Conservation (phyloP, 2,113 vertebrate species). For the Phoenicopterus ruber region DNA sequence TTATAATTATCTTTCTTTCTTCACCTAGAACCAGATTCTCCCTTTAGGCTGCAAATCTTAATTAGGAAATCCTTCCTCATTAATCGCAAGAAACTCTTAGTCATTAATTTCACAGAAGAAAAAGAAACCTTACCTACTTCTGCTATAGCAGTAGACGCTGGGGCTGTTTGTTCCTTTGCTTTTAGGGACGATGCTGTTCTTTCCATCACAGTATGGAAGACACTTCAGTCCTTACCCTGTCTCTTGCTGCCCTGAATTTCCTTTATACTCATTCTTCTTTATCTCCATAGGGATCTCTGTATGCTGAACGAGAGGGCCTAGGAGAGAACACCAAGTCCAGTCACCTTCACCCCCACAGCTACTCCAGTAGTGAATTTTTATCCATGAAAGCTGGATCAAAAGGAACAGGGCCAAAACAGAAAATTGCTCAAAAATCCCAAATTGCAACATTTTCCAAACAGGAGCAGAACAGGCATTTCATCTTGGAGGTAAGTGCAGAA, state of each 20-base stretch:
- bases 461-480: background rate
- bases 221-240: background rate
- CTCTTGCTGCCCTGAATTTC: constrained; percentile 10
- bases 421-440: background rate
- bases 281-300: background rate
- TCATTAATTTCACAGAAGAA: background rate
- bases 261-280: background rate
- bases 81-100: background rate
- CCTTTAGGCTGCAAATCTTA: constrained; percentile 37
- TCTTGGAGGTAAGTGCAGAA: background rate
- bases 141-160: background rate
- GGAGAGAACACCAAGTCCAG: background rate
- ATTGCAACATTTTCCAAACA: background rate
- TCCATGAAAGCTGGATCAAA: background rate
- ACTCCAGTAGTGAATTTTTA: background rate
- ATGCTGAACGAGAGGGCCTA: background rate
- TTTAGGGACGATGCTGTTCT: background rate
- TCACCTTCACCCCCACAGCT: background rate
- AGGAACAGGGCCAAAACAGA: background rate
- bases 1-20: constrained; percentile 40
- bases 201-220: background rate
- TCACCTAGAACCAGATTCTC: constrained; percentile 26
- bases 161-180: background rate
- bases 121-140: constrained; percentile 44
- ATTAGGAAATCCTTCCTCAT: constrained; percentile 22